phyloP scores from a whole-genome alignment of 2,797 vertebrate genomes.

The Poeciliopsis paucimaculata region DNA sequence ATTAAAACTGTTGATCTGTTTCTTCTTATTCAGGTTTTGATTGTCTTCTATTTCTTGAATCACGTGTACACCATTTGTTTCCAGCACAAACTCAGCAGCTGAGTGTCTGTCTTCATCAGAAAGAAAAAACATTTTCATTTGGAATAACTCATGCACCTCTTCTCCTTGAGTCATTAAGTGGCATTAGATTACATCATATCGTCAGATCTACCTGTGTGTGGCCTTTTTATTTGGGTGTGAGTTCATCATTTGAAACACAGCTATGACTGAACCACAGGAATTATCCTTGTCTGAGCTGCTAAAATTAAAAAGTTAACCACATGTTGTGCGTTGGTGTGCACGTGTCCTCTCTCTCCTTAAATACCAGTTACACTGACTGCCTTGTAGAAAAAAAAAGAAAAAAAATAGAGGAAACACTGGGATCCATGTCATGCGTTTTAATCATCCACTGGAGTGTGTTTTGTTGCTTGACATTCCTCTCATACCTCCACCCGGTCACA shows the following conservation, averaged over 20 bases:
- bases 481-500: conserved; percentile 66
- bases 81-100: neutral
- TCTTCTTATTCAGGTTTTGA: neutral
- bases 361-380: neutral
- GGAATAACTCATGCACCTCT: neutral
- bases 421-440: conserved; percentile 26
- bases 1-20: neutral
- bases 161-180: conserved; percentile 27
- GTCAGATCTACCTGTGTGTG: neutral
- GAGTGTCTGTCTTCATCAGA: neutral
- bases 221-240: neutral
- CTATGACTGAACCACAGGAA: neutral
- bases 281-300: conserved; percentile 1
- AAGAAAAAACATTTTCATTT: neutral
- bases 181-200: conserved; percentile 27
- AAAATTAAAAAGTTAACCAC: conserved; percentile 4
- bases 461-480: conserved; percentile 67
- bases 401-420: conserved; percentile 3
- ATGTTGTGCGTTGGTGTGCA: neutral
- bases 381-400: neutral
- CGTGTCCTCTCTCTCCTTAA: neutral
- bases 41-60: neutral
- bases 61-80: neutral
- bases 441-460: conserved; percentile 35
- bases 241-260: neutral